Percentiles rank a stretch among this genome's conserved stretches.
Evolutionary conservation across 2,888 invertebrate genomes (phyloP).

Genomic region (Imbricaverruca yamaguchii): DNA sequence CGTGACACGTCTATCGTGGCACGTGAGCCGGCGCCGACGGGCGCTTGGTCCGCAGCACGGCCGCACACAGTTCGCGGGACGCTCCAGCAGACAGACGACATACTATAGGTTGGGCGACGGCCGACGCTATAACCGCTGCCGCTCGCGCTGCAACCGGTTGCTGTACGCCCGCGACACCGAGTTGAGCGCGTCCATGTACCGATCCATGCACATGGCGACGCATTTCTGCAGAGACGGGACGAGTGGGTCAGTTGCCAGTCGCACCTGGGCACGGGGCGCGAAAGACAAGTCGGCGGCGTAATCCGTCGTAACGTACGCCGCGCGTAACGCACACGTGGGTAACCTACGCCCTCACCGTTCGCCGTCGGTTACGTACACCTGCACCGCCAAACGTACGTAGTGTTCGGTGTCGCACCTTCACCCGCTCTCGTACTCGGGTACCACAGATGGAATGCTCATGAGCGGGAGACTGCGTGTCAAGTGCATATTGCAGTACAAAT

Average conservation of each 20-base stretch:
- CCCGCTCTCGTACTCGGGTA: too few species aligned
- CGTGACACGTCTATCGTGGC: neutral
- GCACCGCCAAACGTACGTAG: neutral
- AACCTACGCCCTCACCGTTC: neutral
- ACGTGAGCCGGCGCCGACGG: neutral
- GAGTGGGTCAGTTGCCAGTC: neutral
- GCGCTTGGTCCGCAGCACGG: neutral
- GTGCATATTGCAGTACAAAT: too few species aligned
- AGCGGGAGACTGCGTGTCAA: too few species aligned
- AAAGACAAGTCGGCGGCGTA: neutral
- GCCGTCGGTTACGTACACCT: neutral
- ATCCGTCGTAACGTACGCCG: neutral
- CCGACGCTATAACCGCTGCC: constrained; percentile 40
- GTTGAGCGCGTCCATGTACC: constrained; percentile 95
- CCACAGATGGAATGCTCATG: too few species aligned
- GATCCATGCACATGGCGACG: constrained; percentile 95
- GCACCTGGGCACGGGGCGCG: neutral
- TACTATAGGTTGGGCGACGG: neutral
- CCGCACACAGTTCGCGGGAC: neutral
- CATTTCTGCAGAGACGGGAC: constrained; percentile 64
- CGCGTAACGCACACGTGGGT: neutral
- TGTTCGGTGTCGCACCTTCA: too few species aligned
- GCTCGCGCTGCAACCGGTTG: constrained; percentile 72
- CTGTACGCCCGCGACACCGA: constrained; percentile 83
- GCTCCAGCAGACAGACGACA: neutral